These are phyloP conservation scores for Ciconia stormi DNA, from an alignment of 2,113 vertebrate species.

Conservation along the genomic window DNA sequence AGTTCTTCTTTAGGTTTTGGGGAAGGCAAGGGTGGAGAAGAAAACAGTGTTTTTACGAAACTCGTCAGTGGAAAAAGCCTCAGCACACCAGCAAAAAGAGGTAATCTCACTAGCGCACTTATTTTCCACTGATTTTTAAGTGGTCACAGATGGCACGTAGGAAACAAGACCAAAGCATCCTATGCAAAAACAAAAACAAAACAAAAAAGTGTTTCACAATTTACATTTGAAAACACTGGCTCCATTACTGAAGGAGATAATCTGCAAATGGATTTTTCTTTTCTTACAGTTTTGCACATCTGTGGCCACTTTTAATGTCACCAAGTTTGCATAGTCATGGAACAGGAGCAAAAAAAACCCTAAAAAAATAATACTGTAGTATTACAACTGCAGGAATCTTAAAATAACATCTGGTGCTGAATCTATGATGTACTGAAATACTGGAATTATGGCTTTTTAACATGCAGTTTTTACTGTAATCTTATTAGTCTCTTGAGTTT, in stretches of 20 bases:
- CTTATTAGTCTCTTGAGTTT: constrained; percentile 75
- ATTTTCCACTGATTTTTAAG: constrained; percentile 57
- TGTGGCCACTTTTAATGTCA: constrained; percentile 79
- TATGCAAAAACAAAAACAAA: constrained; percentile 73
- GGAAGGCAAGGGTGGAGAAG: constrained; percentile 24
- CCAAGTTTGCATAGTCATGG: constrained; percentile 74
- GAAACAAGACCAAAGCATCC: constrained; percentile 76
- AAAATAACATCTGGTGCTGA: constrained; percentile 90
- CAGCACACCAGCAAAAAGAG: constrained; percentile 71
- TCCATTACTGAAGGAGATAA: constrained; percentile 58
- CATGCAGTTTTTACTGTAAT: constrained; percentile 78
- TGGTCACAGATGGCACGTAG: constrained; percentile 58
- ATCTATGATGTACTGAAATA: constrained; percentile 83
- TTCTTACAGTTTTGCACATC: constrained; percentile 62
- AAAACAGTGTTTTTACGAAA: constrained; percentile 28
- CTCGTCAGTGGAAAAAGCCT: constrained; percentile 51
- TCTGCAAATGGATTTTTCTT: constrained; percentile 49
- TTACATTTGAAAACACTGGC: constrained; percentile 71
- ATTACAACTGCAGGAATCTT: constrained; percentile 73
- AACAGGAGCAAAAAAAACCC: constrained; percentile 73
- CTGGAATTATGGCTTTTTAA: constrained; percentile 86
- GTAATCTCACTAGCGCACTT: constrained; percentile 54
- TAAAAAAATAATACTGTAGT: constrained; percentile 68
- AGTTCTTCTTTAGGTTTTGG: background rate
- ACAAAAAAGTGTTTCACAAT: constrained; percentile 4